These are phyloP conservation scores for Poeciliopsis paucimaculata DNA, from an alignment of 2,797 vertebrate genomes.

Conservation along the genomic window DNA sequence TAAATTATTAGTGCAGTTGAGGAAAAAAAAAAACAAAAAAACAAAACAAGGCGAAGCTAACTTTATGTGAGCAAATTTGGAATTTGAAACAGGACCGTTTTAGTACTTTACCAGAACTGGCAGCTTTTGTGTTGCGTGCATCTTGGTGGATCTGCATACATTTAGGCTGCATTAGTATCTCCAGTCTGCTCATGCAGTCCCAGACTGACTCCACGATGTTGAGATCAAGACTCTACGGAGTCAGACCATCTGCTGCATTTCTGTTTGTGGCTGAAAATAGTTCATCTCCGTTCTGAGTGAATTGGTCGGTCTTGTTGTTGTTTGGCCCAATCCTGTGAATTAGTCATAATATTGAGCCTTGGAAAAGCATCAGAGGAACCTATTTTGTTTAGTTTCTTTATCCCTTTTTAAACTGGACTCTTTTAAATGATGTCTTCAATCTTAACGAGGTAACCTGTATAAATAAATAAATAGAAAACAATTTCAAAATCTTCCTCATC, in stretches of 20 bases:
- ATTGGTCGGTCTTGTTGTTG: not conserved
- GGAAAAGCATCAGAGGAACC: not conserved
- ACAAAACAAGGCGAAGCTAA: not conserved
- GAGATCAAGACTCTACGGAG: not conserved
- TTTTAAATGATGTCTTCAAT: no score
- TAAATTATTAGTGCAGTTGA: not conserved
- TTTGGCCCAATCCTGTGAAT: not conserved
- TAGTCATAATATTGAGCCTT: not conserved
- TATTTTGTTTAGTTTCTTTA: not conserved
- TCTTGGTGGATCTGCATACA: not conserved
- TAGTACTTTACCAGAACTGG: not conserved
- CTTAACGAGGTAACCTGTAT: no score
- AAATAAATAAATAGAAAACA: no score
- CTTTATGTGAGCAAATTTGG: not conserved
- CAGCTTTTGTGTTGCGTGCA: not conserved
- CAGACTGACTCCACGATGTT: not conserved
- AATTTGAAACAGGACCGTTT: not conserved
- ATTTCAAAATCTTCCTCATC: no score
- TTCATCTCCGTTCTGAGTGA: not conserved
- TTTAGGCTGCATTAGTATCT: not conserved
- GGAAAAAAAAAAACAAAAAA: not conserved
- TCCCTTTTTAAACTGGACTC: no score
- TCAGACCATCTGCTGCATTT: constrained; percentile 1
- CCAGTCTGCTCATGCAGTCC: not conserved
- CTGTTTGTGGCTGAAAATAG: not conserved